Conservation (phyloP, 2,888 invertebrate genomes). For the Xanthorhoe spadicearia region DNA sequence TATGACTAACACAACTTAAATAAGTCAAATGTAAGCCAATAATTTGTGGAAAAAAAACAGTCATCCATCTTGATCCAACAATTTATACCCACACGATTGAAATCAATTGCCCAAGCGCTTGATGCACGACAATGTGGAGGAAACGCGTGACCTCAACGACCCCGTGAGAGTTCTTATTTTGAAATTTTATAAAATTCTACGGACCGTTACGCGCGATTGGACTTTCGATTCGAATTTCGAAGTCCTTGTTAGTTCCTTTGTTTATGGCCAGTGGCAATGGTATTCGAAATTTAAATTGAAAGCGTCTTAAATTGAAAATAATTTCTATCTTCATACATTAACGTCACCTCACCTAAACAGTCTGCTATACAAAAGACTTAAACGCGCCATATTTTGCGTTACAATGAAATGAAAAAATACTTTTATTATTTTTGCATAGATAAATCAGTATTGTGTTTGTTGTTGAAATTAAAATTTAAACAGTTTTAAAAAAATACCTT, state of each 20-base stretch:
- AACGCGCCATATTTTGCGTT: too few relatives aligned
- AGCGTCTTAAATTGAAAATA: too few relatives aligned
- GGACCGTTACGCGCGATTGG: slow-evolving; percentile 58
- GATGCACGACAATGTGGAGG: slow-evolving; percentile 61
- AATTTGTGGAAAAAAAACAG: slow-evolving; percentile 2
- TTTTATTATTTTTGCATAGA: too few relatives aligned
- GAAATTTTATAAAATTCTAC: slow-evolving; percentile 42
- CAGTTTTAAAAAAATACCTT: too few relatives aligned
- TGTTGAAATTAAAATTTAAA: too few relatives aligned
- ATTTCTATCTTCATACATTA: too few relatives aligned
- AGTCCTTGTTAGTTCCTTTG: not conserved
- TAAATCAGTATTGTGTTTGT: too few relatives aligned
- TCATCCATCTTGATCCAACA: not conserved
- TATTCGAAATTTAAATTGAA: too few relatives aligned
- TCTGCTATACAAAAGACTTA: too few relatives aligned
- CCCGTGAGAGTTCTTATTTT: slow-evolving; percentile 61
- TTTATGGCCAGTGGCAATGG: not conserved
- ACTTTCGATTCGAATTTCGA: slow-evolving; percentile 23
- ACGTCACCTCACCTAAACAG: too few relatives aligned
- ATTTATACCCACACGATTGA: slow-evolving; percentile 19
- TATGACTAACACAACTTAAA: not conserved
- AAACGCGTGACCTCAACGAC: slow-evolving; percentile 62
- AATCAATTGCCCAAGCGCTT: slow-evolving; percentile 67
- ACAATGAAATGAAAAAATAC: too few relatives aligned
- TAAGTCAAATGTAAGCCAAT: not conserved